A percentile compares a stretch with the other conserved stretches of the same genome.
phyloP scores from a whole-genome alignment of 2,888 invertebrate species.

The Rapana venosa region DNA sequence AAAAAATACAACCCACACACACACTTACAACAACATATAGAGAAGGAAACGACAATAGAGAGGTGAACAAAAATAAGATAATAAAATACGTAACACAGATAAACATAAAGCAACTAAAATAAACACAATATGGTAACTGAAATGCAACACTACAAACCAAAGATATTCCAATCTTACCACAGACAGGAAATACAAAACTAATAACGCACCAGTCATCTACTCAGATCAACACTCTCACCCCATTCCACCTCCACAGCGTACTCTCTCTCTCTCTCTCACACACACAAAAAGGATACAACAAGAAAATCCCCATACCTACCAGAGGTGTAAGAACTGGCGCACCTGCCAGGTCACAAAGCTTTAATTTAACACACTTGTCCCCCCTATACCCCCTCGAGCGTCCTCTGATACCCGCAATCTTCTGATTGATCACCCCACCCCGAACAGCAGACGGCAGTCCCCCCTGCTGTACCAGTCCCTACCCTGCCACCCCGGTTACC shows the following conservation, averaged over 20 bases:
- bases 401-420: not conserved
- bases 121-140: too few species aligned
- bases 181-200: not conserved
- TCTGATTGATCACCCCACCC: not conserved
- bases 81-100: too few species aligned
- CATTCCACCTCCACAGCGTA: too few species aligned
- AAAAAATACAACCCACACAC: too few species aligned
- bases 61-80: too few species aligned
- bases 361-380: too few species aligned
- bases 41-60: too few species aligned
- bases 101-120: too few species aligned
- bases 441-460: not conserved
- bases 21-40: too few species aligned
- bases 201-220: not conserved
- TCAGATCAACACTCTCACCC: not conserved
- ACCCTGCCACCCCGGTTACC: not conserved
- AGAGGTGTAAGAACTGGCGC: not conserved
- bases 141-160: too few species aligned
- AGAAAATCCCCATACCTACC: not conserved
- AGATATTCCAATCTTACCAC: too few species aligned
- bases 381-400: too few species aligned
- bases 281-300: conserved; percentile 15
- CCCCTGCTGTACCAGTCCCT: not conserved
- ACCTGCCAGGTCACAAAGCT: not conserved
- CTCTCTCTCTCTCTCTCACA: not conserved